Evolutionary conservation across 2,797 vertebrate genomes (phyloP).

Genomic region (Xenopus petersii): DNA sequence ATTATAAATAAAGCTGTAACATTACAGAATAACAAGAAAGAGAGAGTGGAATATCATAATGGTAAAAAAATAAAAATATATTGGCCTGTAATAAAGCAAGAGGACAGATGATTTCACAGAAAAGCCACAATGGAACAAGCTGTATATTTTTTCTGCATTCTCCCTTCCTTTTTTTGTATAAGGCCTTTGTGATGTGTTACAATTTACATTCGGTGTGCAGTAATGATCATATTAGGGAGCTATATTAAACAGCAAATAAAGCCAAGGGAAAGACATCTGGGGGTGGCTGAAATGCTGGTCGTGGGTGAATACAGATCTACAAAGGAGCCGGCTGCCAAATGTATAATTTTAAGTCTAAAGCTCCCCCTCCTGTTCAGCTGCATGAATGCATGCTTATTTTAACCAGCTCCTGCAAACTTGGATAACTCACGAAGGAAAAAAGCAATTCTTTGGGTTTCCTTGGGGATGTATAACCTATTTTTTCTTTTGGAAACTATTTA

Average conservation of each 20-base stretch:
- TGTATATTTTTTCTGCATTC: conserved; percentile 26
- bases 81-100: conserved; percentile 9
- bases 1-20: neutral
- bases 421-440: conserved; percentile 49
- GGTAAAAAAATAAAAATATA: conserved; percentile 12
- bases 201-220: conserved; percentile 56
- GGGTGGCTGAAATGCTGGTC: conserved; percentile 29
- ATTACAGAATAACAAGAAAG: neutral
- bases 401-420: conserved; percentile 8
- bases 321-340: conserved; percentile 26
- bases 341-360: conserved; percentile 46
- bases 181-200: conserved; percentile 57
- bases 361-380: conserved; percentile 63
- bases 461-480: neutral
- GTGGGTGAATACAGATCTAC: conserved; percentile 26
- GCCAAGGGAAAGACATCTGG: conserved; percentile 32
- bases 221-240: conserved; percentile 53
- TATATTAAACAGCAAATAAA: conserved; percentile 31
- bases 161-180: conserved; percentile 30
- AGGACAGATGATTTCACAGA: neutral
- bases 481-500: conserved; percentile 6
- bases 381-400: conserved; percentile 21
- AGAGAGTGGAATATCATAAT: neutral
- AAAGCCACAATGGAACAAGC: conserved; percentile 21
- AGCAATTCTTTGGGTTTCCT: conserved; percentile 58